phyloP scores from a whole-genome alignment of 2,888 invertebrate species.

The Peribatodes rhomboidaria region DNA sequence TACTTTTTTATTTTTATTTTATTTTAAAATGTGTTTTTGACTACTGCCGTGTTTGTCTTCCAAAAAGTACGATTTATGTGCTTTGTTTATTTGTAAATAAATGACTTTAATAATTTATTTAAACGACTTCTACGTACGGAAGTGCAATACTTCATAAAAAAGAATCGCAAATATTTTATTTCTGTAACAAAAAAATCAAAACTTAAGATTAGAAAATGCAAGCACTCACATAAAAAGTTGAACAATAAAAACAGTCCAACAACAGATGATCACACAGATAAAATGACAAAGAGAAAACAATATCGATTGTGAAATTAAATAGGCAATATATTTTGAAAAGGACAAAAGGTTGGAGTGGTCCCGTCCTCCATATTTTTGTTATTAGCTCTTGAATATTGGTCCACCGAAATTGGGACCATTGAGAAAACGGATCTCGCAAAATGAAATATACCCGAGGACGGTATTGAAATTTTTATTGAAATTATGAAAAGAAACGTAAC shows the following conservation, averaged over 20 bases:
- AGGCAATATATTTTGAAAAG: slow-evolving; percentile 56
- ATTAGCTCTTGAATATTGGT: slow-evolving; percentile 69
- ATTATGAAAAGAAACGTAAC: slow-evolving; percentile 25
- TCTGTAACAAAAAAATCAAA: too few relatives aligned
- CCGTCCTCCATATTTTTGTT: slow-evolving; percentile 64
- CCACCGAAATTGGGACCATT: slow-evolving; percentile 59
- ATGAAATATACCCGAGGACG: slow-evolving; percentile 57
- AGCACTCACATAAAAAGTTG: background rate
- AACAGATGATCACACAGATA: slow-evolving; percentile 22
- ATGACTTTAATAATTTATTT: too few relatives aligned
- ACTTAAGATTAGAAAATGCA: too few relatives aligned
- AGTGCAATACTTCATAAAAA: too few relatives aligned
- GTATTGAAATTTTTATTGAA: slow-evolving; percentile 58
- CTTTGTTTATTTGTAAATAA: too few relatives aligned
- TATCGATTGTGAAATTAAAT: slow-evolving; percentile 43
- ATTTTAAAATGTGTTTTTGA: too few relatives aligned
- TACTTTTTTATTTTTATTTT: too few relatives aligned
- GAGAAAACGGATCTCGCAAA: slow-evolving; percentile 56
- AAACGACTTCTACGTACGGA: too few relatives aligned
- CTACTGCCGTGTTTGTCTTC: too few relatives aligned
- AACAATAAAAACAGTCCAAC: background rate
- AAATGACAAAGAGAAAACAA: slow-evolving; percentile 24
- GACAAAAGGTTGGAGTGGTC: slow-evolving; percentile 55
- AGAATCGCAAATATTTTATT: too few relatives aligned
- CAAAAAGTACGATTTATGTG: too few relatives aligned